A percentile compares a stretch with the other conserved stretches of the same genome.
These are phyloP conservation scores for Pomatorhinus ruficollis DNA, from an alignment of 2,113 vertebrate species.

Conservation along the genomic window DNA sequence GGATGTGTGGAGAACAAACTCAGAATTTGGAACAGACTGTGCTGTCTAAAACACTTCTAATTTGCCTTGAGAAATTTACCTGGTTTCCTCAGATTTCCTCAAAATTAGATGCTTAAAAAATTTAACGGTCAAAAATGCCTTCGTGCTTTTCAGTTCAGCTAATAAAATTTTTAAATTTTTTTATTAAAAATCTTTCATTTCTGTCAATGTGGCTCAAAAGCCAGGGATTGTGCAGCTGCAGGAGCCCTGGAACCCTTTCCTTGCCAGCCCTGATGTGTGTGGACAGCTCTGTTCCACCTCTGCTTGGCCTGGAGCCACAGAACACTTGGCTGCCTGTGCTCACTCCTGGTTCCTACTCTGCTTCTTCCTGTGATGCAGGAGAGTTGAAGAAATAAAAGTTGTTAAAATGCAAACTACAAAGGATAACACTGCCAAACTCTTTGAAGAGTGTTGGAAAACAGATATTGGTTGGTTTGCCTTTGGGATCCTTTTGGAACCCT, in stretches of 20 bases:
- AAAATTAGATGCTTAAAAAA: not conserved
- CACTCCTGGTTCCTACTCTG: not conserved
- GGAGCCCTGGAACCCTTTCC: not conserved
- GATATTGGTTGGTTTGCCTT: not conserved
- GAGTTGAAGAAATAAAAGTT: not conserved
- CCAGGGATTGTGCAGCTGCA: not conserved
- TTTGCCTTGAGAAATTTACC: slow-evolving; percentile 8
- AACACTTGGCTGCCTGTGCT: not conserved
- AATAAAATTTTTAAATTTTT: not conserved
- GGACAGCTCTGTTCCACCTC: not conserved
- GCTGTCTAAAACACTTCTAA: not conserved
- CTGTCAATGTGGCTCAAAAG: not conserved
- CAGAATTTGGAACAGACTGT: slow-evolving; percentile 20
- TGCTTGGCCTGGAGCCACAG: not conserved
- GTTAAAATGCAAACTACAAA: not conserved
- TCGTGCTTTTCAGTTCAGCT: not conserved
- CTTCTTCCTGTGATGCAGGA: not conserved
- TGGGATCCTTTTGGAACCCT: not conserved
- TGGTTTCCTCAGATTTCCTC: not conserved
- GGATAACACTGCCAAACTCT: not conserved
- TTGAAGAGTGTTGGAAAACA: not conserved
- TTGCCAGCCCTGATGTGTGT: not conserved
- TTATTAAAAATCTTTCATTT: not conserved
- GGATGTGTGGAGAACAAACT: not conserved
- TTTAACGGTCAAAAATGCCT: not conserved